Evolutionary conservation across 2,888 invertebrate species (phyloP), one percentile per base, ranked within the genome.

Genomic region (Rhodophaea formosa): DNA sequence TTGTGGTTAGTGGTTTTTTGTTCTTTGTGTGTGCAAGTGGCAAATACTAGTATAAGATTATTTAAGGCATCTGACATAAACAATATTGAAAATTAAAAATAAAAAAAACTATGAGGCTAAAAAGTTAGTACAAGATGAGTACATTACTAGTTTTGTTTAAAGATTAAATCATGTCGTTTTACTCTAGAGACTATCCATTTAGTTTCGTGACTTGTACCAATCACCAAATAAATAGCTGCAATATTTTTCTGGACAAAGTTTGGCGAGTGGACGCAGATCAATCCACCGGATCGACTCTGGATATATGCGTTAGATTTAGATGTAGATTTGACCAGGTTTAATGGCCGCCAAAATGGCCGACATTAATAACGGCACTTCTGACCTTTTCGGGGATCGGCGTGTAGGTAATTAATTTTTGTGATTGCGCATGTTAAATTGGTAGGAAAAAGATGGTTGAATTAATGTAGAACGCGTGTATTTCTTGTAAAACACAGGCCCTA

Each of bases 201-300:
- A 23, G 23, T 23, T 23, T 42, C 12, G n/a, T 55, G 17, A 30
- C 62, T 77, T 70, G 32, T 7, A 60, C 75, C 70, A 66, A 12
- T 3, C 32, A 29, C 63, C 45, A 74, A 74, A 84, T 74, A 82
- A 82, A 85, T 84, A 58, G 74, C 66, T 49, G 63, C 71, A 73
- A 86, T 86, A 82, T 84, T 83, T 84, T 80, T 78, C 69, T 72
- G 66, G 62, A 59, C 68, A 73, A 71, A 76, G 74, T 77, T 74
- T 69, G 71, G 78, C 70, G 69, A 80, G 78, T 75, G 68, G 70
- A 67, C 69, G 59, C 58, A 70, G 67, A 82, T 80, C 79, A 75
- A 75, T 80, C 74, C 61, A 70, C 57, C 52, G 62, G 75, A 75
- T 73, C 68, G 71, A 65, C 67, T 71, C 59, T 71, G 69, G 69